Percentiles rank a stretch among this genome's conserved stretches.
Conservation (phyloP, 2,113 vertebrate species). For the Antechinus stuartii region DNA sequence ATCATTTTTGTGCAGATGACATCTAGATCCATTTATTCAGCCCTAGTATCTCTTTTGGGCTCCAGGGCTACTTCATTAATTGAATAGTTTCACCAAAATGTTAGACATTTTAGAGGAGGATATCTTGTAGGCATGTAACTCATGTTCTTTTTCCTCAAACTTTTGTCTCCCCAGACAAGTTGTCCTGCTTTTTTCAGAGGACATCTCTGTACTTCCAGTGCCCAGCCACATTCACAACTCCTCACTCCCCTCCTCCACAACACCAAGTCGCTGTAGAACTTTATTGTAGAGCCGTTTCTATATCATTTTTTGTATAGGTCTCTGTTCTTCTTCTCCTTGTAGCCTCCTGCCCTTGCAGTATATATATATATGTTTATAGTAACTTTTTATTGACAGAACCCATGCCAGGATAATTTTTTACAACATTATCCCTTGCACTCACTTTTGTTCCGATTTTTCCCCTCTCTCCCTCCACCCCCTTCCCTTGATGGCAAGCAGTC, state of each 20-base stretch:
- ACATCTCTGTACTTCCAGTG: background rate
- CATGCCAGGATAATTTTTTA: no score
- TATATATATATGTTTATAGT: no score
- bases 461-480: no score
- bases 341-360: background rate
- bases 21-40: background rate
- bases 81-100: background rate
- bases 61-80: background rate
- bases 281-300: background rate
- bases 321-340: background rate
- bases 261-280: background rate
- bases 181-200: background rate
- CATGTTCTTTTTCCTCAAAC: background rate
- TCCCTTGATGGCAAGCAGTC: no score
- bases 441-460: no score
- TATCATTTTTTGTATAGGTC: background rate
- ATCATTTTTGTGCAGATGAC: background rate
- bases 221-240: background rate
- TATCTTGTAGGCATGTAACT: background rate
- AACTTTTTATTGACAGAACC: no score
- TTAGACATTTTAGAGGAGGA: background rate
- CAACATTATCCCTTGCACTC: no score
- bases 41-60: background rate
- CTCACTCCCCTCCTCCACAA: background rate
- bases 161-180: background rate